phyloP scores from a whole-genome alignment of 2,797 vertebrate species.

The Siniperca obscura region DNA sequence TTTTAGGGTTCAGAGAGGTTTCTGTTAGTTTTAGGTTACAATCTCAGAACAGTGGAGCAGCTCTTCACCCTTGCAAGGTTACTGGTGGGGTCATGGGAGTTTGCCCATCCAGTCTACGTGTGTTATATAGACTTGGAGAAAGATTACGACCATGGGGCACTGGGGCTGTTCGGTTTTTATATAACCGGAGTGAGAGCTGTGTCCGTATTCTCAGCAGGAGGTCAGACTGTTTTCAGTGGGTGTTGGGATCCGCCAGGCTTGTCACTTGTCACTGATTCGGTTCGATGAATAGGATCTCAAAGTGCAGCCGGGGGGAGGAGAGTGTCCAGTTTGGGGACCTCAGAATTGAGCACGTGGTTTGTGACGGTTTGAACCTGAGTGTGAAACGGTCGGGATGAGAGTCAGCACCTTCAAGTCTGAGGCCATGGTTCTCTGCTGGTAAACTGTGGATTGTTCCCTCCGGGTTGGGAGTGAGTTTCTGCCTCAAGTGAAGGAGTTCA shows the following conservation, averaged over 20 bases:
- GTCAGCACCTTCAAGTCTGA: neutral
- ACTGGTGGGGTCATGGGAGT: neutral
- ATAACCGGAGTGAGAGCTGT: neutral
- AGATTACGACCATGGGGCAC: no score
- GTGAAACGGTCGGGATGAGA: neutral
- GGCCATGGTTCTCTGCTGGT: neutral
- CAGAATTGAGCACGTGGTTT: neutral
- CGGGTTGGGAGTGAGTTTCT: no score
- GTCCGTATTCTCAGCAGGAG: neutral
- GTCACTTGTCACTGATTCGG: neutral
- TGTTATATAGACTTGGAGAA: neutral
- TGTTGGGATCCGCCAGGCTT: neutral
- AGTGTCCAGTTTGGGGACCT: no score
- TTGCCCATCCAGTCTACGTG: no score
- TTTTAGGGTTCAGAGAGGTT: neutral
- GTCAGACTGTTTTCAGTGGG: neutral
- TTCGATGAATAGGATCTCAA: neutral
- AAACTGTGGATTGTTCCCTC: no score
- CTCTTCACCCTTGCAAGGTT: neutral
- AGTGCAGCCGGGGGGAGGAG: neutral
- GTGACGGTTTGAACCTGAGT: neutral
- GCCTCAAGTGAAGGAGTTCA: neutral
- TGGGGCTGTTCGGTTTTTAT: no score
- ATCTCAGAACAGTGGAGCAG: neutral
- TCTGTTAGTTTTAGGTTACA: neutral